These are phyloP conservation scores for Yponomeuta plumbellus DNA, from an alignment of 2,888 invertebrate genomes.

Conservation along the genomic window DNA sequence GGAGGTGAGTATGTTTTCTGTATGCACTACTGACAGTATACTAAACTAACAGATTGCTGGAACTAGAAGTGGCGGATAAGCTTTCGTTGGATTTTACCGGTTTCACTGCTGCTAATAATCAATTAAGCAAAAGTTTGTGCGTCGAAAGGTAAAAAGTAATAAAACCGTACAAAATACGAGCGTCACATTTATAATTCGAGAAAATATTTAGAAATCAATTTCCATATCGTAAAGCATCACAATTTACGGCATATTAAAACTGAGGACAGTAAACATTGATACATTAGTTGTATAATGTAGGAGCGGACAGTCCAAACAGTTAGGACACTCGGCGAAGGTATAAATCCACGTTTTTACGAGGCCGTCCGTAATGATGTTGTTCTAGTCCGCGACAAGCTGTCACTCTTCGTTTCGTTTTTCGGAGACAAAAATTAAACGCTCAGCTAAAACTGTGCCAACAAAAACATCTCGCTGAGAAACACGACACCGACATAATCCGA, in stretches of 20 bases:
- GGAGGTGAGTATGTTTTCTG: too few species aligned
- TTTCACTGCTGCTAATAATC: background rate
- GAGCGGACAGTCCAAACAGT: constrained; percentile 19
- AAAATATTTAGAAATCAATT: constrained; percentile 6
- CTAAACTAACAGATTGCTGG: background rate
- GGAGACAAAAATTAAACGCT: constrained; percentile 31
- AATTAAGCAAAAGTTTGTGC: background rate
- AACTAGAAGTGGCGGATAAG: background rate
- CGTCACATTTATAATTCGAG: constrained; percentile 3
- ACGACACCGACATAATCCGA: constrained; percentile 50
- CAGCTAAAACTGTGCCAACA: constrained; percentile 47
- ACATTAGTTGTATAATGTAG: constrained; percentile 9
- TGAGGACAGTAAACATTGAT: constrained; percentile 15
- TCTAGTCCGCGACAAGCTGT: constrained; percentile 15
- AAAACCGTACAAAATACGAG: constrained; percentile 7
- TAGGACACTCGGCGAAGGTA: constrained; percentile 5
- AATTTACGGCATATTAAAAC: constrained; percentile 14
- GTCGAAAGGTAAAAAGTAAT: background rate
- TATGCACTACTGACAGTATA: too few species aligned
- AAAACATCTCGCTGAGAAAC: constrained; percentile 46
- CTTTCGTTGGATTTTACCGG: background rate
- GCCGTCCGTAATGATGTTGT: constrained; percentile 11
- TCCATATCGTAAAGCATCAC: constrained; percentile 4
- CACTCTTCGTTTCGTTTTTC: constrained; percentile 17
- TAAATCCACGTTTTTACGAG: constrained; percentile 19